These are phyloP conservation scores for Cairina moschata DNA, from an alignment of 2,113 vertebrate genomes.

Conservation along the genomic window DNA sequence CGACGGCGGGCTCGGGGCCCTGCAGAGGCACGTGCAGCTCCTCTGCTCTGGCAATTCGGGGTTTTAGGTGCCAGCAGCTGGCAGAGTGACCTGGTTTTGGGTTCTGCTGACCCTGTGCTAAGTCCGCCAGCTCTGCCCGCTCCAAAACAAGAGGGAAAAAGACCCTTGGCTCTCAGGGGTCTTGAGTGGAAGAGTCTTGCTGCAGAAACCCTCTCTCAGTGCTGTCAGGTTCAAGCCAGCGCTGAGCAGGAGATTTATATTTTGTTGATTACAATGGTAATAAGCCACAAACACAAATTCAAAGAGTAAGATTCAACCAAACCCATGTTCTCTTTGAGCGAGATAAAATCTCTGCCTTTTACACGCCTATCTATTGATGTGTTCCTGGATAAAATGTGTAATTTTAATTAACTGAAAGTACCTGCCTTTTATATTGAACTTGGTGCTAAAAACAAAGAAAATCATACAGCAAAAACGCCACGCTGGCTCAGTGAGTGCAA, in stretches of 20 bases:
- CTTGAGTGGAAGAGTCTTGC: neutral
- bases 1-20: neutral
- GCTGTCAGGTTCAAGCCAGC: neutral
- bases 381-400: constrained; percentile 57
- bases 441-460: constrained; percentile 17
- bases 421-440: constrained; percentile 22
- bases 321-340: constrained; percentile 58
- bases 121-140: neutral
- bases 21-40: neutral
- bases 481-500: neutral
- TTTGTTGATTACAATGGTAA: constrained; percentile 57
- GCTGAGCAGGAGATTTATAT: constrained; percentile 41
- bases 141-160: neutral
- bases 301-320: constrained; percentile 62
- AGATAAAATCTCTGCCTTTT: constrained; percentile 60
- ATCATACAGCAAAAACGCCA: neutral
- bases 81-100: neutral
- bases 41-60: neutral
- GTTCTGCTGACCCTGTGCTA: neutral
- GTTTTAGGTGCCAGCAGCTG: neutral
- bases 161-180: accelerated
- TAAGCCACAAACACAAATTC: constrained; percentile 67
- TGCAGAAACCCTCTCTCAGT: neutral
- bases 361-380: constrained; percentile 57
- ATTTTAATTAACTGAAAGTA: constrained; percentile 63